phyloP scores from a whole-genome alignment of 1,140 invertebrate genomes.

The Macrosteles quadrilineatus region DNA sequence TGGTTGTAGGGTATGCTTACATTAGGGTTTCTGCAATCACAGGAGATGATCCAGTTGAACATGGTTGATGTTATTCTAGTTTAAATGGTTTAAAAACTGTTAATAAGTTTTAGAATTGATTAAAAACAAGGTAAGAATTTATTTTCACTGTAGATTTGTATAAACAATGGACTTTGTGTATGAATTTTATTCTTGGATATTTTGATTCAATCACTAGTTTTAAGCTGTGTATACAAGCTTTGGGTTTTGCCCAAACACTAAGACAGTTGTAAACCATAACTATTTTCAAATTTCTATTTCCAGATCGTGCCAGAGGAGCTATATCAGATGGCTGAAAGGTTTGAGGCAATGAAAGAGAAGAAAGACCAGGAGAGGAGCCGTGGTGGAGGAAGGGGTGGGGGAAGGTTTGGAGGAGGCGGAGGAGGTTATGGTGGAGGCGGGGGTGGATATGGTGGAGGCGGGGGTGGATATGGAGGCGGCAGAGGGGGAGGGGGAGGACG shows the following conservation, averaged over 20 bases:
- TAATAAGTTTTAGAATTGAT: too few species aligned
- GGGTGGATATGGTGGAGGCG: slow-evolving; percentile 46
- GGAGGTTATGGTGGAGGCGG: slow-evolving; percentile 41
- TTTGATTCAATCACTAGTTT: neutral
- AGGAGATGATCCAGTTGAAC: too few species aligned
- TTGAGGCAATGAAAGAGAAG: slow-evolving; percentile 62
- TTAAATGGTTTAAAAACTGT: too few species aligned
- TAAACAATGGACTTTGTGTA: neutral
- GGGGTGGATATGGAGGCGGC: slow-evolving; percentile 39
- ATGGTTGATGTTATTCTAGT: too few species aligned
- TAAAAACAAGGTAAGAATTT: slow-evolving; percentile 66
- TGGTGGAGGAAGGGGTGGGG: slow-evolving; percentile 41
- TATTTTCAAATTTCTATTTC: slow-evolving; percentile 33
- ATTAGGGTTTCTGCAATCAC: too few species aligned
- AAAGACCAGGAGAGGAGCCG: slow-evolving; percentile 52
- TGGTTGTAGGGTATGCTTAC: too few species aligned
- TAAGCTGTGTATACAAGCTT: neutral
- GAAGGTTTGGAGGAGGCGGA: slow-evolving; percentile 46
- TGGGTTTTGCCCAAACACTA: neutral
- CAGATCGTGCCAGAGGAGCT: slow-evolving; percentile 71
- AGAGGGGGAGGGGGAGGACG: neutral
- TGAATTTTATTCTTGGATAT: neutral
- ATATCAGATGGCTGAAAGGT: slow-evolving; percentile 67
- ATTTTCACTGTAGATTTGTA: slow-evolving; percentile 10
- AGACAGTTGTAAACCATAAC: neutral